These are phyloP conservation scores for Meleagris gallopavo DNA, from an alignment of 2,113 vertebrate genomes.

Conservation along the genomic window DNA sequence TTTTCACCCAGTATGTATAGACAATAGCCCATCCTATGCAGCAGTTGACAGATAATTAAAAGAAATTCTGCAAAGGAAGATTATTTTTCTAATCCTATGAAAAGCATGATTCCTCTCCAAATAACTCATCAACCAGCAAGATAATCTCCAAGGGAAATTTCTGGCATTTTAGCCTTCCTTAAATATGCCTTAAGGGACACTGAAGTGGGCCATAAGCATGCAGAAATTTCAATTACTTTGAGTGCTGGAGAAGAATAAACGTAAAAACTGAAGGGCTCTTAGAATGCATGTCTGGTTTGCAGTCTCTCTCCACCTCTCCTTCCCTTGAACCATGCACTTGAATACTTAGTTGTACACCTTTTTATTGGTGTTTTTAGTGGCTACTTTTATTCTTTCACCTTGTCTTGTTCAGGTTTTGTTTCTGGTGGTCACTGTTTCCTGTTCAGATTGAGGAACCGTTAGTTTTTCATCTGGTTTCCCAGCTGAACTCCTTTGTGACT, in stretches of 20 bases:
- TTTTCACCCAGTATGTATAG: neutral
- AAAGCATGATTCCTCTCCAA: slow-evolving; percentile 35
- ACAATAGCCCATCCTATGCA: slow-evolving; percentile 19
- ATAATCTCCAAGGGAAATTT: slow-evolving; percentile 13
- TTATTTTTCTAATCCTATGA: slow-evolving; percentile 57
- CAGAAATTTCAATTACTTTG: slow-evolving; percentile 36
- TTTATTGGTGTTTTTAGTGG: neutral
- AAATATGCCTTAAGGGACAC: slow-evolving; percentile 19
- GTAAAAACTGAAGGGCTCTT: neutral
- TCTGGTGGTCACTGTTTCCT: neutral
- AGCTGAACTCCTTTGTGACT: neutral
- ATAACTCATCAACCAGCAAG: slow-evolving; percentile 13
- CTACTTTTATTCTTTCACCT: neutral
- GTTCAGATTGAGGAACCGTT: neutral
- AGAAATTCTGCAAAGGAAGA: slow-evolving; percentile 48
- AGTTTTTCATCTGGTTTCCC: neutral
- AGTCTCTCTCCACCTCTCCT: neutral
- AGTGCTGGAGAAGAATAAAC: slow-evolving; percentile 26
- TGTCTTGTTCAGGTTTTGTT: neutral
- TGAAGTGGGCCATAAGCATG: slow-evolving; percentile 28
- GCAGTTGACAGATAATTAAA: slow-evolving; percentile 26
- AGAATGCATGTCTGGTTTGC: neutral
- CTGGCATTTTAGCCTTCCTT: slow-evolving; percentile 8
- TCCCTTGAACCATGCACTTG: neutral
- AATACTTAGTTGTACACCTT: neutral